phyloP scores from a whole-genome alignment of 2,888 invertebrate species.

The Drosophila gaucha region DNA sequence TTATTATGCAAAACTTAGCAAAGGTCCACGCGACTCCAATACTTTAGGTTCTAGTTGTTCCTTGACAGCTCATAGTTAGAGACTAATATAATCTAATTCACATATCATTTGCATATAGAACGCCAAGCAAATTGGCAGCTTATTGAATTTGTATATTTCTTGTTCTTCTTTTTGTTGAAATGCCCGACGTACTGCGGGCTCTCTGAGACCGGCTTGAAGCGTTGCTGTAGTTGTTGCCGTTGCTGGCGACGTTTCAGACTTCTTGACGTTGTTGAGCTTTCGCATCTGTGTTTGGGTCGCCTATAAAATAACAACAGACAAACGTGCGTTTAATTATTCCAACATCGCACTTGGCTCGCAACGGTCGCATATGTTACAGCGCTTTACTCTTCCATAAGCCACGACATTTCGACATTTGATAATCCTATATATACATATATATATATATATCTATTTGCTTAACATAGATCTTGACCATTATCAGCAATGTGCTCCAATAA shows the following conservation, averaged over 20 bases:
- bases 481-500: slow-evolving; percentile 61
- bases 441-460: slow-evolving; percentile 17
- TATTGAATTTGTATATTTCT: slow-evolving; percentile 40
- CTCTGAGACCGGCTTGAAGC: slow-evolving; percentile 61
- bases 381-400: background rate
- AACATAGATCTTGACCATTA: slow-evolving; percentile 8
- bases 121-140: slow-evolving; percentile 48
- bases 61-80: background rate
- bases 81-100: background rate
- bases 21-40: slow-evolving; percentile 21
- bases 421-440: background rate
- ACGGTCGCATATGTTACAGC: slow-evolving; percentile 48
- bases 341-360: slow-evolving; percentile 52
- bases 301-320: slow-evolving; percentile 75
- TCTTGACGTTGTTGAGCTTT: slow-evolving; percentile 69
- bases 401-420: background rate
- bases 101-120: slow-evolving; percentile 46
- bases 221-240: slow-evolving; percentile 35
- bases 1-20: slow-evolving; percentile 31
- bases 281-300: slow-evolving; percentile 71
- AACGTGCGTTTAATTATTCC: slow-evolving; percentile 70
- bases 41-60: background rate
- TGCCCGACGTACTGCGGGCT: slow-evolving; percentile 34
- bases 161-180: slow-evolving; percentile 8
- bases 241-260: slow-evolving; percentile 46